Evolutionary conservation across 2,113 vertebrate genomes (phyloP), one percentile per base, ranked within the genome.

Genomic region (Falcunculus frontatus): DNA sequence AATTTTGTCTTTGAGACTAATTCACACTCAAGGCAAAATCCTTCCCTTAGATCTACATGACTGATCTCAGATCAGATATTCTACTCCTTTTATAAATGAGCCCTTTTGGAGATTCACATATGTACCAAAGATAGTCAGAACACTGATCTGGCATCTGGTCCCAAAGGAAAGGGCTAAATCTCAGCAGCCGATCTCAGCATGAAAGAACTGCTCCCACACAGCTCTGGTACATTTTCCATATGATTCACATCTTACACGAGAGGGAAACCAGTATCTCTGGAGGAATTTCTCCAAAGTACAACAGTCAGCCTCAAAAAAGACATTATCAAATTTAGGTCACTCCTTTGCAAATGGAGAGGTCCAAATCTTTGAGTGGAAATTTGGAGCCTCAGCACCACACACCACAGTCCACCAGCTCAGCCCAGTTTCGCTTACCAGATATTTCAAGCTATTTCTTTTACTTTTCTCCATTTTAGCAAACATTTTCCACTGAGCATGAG

Each of bases 1-100:
- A 91, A 96, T 94, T 91, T 89, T 91, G 78, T 90, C 91, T 95
- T 95, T 96, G 86, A 96, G 94, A 84, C 35, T 88, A 85, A 94
- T 91, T 90, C 76, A 74, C 84, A 86, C 74, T 95, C 74, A 91
- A 95, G 78, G 74, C 83, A 80, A 93, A 87, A 86, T 63, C 56
- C 80, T 92, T 94, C n/a, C 76, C 47, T 96, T 93, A 92, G 83
- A 95, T 93, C 41, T 81, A 67, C 74, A 80, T 13, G 84, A 94
- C 67, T 94, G 93, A 93, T 94, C 89, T 80, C 64, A 47, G 67
- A 92, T 95, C 74, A 89, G 89, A 97, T 90, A 83, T 46, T 79
- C 56, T 46, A 14, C 30, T 75, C 74, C 25, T 7, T 68, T 87
- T 73, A 35, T 59, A 89, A 79, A 55, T 4, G 4, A 46, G 39